These are phyloP conservation scores for Thymelicus lineola DNA, from an alignment of 2,888 invertebrate genomes.

Conservation along the genomic window DNA sequence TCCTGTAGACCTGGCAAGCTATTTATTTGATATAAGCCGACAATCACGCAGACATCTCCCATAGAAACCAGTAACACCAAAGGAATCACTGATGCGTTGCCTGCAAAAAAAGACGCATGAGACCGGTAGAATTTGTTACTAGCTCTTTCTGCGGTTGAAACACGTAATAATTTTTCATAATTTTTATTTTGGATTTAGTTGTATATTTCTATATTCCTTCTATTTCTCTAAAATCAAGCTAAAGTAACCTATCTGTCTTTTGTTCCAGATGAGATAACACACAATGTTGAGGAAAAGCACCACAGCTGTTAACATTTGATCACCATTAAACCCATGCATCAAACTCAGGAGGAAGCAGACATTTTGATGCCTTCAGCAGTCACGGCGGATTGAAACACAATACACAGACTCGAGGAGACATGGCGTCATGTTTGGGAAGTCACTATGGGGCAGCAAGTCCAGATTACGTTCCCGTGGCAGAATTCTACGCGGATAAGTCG, in stretches of 20 bases:
- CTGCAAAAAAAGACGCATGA: too few species aligned
- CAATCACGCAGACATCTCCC: too few species aligned
- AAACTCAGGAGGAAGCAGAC: conserved; percentile 28
- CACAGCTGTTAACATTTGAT: conserved; percentile 41
- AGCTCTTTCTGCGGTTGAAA: too few species aligned
- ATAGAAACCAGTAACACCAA: too few species aligned
- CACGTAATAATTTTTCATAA: too few species aligned
- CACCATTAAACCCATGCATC: conserved; percentile 37
- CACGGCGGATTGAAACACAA: conserved; percentile 12
- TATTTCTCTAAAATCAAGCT: too few species aligned
- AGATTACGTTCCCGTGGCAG: conserved; percentile 84
- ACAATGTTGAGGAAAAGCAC: conserved; percentile 51
- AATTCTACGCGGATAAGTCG: conserved; percentile 89
- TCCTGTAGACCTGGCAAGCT: too few species aligned
- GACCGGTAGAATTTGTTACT: too few species aligned
- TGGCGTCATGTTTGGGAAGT: conserved; percentile 76
- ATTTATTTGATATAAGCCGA: too few species aligned
- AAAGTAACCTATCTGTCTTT: conserved; percentile 24
- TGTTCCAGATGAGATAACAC: conserved; percentile 59
- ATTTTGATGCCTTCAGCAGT: conserved; percentile 43
- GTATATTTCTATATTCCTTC: too few species aligned
- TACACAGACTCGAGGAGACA: conserved; percentile 42
- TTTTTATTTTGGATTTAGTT: too few species aligned
- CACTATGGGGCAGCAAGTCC: conserved; percentile 56
- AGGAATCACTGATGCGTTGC: too few species aligned